Evolutionary conservation across 2,888 invertebrate species (phyloP).

Genomic region (Homarus gammarus): DNA sequence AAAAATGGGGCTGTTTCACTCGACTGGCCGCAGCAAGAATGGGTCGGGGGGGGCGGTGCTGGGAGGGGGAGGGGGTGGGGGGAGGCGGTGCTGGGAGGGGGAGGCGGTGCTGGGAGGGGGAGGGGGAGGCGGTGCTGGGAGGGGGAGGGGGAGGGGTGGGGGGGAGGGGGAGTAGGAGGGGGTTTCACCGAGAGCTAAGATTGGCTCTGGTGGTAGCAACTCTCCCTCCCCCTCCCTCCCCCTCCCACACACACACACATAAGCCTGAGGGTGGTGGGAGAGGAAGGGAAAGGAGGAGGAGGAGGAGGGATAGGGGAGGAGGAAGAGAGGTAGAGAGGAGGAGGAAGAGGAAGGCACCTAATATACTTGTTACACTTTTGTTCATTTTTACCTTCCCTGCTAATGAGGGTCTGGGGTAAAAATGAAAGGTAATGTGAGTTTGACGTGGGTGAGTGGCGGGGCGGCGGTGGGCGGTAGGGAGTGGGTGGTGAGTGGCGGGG

Average conservation of each 20-base stretch:
- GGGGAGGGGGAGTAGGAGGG: not conserved
- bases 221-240: too few relatives aligned
- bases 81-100: not conserved
- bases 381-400: not conserved
- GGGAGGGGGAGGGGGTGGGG: not conserved
- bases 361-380: conserved; percentile 27
- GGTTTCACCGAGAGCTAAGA: not conserved
- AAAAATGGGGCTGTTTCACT: not conserved
- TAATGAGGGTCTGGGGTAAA: conserved; percentile 14
- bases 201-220: not conserved
- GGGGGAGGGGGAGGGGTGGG: not conserved
- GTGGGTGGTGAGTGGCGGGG: not conserved
- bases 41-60: not conserved
- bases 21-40: not conserved
- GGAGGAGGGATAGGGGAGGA: not conserved
- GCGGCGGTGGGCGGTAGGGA: not conserved
- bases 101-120: too few relatives aligned
- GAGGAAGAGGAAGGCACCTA: not conserved
- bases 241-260: too few relatives aligned
- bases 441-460: not conserved
- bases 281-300: not conserved
- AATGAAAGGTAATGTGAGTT: conserved; percentile 13
- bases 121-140: not conserved
- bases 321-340: not conserved
- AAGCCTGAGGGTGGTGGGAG: not conserved